Base-by-base conservation (phyloP, 2,888 invertebrate genomes). In the Gasteruption jaculator region DNA sequence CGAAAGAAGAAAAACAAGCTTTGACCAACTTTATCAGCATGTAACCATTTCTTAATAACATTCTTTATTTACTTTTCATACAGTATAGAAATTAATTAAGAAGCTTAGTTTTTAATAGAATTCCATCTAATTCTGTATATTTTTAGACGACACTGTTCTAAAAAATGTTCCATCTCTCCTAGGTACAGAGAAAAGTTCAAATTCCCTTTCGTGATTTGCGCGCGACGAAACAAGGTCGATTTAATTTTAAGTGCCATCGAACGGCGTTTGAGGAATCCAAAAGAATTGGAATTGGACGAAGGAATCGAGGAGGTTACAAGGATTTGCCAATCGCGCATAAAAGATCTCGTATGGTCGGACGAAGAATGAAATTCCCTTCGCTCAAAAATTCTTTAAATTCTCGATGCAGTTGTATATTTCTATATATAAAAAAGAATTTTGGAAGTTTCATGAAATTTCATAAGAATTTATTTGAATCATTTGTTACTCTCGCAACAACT, bases 151-250 rank as follows among this genome's bases (percentile, higher is more conserved):
- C n/a, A n/a, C n/a, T n/a, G n/a, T n/a, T n/a, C n/a, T n/a, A n/a
- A n/a, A n/a, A n/a, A n/a, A n/a, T n/a, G n/a, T 73, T n/a, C n/a
- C n/a, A n/a, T n/a, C n/a, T n/a, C n/a, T n/a, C n/a, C 12, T 70
- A 81, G 80, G 49, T 84, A 84, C 58, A 80, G 77, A 63, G 61
- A 70, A 3, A 82, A 81, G 61, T 83, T 83, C 62, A 76, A 77
- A 18, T 83, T 83, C 58, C 83, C 84, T 2, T 85, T 84, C 61
- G 76, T 84, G 33, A 80, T 83, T 47, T 83, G 83, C 54, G 81
- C 78, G 1, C 73, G 81, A 45, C 77, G 80, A 65, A 81, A 81
- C 54, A 80, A 80, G 61, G 69, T 79, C 7, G 66, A 73, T 35
- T 73, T 78, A 5, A 81, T 84, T 50, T 68, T 83, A 32, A 63